A percentile compares a stretch with the other conserved stretches of the same genome.
phyloP scores from a whole-genome alignment of 1,140 invertebrate genomes.

The Nasonia giraulti region DNA sequence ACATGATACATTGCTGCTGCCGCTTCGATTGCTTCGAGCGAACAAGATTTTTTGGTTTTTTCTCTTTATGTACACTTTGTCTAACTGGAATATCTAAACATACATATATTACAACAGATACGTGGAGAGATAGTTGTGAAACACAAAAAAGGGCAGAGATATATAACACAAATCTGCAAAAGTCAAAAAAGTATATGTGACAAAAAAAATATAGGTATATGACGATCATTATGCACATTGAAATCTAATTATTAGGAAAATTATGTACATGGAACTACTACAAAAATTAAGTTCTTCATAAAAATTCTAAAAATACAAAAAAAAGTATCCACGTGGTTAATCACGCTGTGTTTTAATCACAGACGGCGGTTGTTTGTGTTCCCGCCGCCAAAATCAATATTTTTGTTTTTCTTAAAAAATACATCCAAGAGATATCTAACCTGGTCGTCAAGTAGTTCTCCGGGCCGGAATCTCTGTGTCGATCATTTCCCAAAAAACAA shows the following conservation, averaged over 20 bases:
- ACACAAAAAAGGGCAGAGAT: slow-evolving; percentile 8
- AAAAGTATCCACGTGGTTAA: slow-evolving; percentile 44
- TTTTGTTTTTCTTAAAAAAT: slow-evolving; percentile 50
- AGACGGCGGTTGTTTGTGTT: background rate
- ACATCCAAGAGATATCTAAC: slow-evolving; percentile 68
- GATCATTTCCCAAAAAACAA: slow-evolving; percentile 55
- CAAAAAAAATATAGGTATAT: slow-evolving; percentile 12
- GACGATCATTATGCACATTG: background rate
- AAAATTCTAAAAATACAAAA: background rate
- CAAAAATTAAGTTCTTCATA: background rate
- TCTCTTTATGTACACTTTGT: background rate
- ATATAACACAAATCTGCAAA: slow-evolving; percentile 19
- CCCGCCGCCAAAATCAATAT: slow-evolving; percentile 22
- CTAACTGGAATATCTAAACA: slow-evolving; percentile 22
- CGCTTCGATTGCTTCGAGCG: slow-evolving; percentile 48
- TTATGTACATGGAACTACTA: slow-evolving; percentile 19
- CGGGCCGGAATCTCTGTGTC: slow-evolving; percentile 71
- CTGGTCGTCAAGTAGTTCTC: slow-evolving; percentile 74
- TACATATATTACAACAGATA: slow-evolving; percentile 27
- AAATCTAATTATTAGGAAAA: slow-evolving; percentile 40
- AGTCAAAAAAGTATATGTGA: slow-evolving; percentile 2
- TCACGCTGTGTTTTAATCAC: slow-evolving; percentile 53
- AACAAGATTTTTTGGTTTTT: background rate
- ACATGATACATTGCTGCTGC: slow-evolving; percentile 36
- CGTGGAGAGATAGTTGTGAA: background rate